These are phyloP conservation scores for Philhelius pedissequus DNA, from an alignment of 2,888 invertebrate genomes.

Conservation along the genomic window DNA sequence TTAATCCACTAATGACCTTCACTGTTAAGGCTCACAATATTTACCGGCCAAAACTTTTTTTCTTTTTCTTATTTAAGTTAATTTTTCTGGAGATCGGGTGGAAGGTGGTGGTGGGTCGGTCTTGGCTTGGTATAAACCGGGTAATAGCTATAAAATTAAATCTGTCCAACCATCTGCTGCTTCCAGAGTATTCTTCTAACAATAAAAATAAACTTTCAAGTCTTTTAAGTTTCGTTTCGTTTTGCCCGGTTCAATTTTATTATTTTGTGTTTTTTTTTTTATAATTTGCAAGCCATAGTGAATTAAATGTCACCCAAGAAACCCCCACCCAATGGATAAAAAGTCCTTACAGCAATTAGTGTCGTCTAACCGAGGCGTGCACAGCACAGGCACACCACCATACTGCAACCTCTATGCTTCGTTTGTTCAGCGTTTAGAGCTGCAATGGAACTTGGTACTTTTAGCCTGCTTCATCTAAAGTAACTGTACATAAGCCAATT, in stretches of 20 bases:
- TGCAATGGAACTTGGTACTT: too few species aligned
- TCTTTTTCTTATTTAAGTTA: background rate
- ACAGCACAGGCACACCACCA: background rate
- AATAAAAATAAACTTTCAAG: constrained; percentile 26
- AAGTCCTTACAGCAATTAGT: constrained; percentile 60
- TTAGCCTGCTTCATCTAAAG: background rate
- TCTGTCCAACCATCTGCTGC: constrained; percentile 17
- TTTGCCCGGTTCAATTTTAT: constrained; percentile 5
- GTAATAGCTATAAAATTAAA: constrained; percentile 15
- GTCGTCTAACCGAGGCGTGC: constrained; percentile 30
- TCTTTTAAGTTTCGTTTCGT: background rate
- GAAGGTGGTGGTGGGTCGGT: too few species aligned
- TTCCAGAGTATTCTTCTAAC: background rate
- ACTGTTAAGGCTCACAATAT: background rate
- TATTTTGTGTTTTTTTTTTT: background rate
- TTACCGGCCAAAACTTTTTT: background rate
- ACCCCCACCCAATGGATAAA: constrained; percentile 32
- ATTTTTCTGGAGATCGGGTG: background rate
- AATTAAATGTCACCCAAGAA: constrained; percentile 48
- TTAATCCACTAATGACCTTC: constrained; percentile 6
- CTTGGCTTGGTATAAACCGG: background rate
- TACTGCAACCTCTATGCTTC: constrained; percentile 22
- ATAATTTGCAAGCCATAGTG: constrained; percentile 20
- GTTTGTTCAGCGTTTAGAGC: background rate
- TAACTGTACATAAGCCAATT: constrained; percentile 3